Conservation (phyloP, 2,113 vertebrate species). For the Ctenomys sociabilis region DNA sequence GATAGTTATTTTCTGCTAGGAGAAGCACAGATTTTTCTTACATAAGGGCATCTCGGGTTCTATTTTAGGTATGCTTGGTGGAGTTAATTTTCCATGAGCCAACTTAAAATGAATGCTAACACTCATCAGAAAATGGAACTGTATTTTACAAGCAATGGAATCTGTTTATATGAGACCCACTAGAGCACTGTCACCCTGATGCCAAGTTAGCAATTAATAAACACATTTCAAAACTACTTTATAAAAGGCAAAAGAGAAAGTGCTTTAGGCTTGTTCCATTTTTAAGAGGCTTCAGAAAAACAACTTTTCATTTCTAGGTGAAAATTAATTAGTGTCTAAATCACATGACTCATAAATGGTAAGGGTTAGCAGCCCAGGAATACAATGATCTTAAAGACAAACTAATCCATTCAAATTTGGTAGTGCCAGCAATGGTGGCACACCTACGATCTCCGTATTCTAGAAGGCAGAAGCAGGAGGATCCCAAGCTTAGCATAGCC, state of each 20-base stretch:
- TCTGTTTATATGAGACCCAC: neutral
- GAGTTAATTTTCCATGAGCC: neutral
- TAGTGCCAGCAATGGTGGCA: neutral
- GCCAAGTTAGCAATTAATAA: neutral
- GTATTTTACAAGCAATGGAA: neutral
- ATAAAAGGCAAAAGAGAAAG: conserved; percentile 33
- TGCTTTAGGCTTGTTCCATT: neutral
- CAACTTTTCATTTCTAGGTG: neutral
- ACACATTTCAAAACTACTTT: neutral
- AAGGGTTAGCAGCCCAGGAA: neutral
- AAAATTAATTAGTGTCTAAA: neutral
- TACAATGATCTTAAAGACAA: neutral
- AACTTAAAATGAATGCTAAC: conserved; percentile 36
- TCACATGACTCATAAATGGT: neutral
- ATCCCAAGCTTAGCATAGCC: neutral
- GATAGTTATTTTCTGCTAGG: neutral
- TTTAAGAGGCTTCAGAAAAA: neutral
- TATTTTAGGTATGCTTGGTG: neutral
- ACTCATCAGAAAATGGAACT: neutral
- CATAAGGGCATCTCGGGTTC: neutral
- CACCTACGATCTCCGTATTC: neutral
- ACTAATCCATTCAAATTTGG: neutral
- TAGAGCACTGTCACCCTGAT: neutral
- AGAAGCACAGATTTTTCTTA: conserved; percentile 45
- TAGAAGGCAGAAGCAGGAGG: neutral